These are phyloP conservation scores for Parazoanthus atlanticus DNA, from an alignment of 92 coral and sea anemone genomes.

Conservation along the genomic window DNA sequence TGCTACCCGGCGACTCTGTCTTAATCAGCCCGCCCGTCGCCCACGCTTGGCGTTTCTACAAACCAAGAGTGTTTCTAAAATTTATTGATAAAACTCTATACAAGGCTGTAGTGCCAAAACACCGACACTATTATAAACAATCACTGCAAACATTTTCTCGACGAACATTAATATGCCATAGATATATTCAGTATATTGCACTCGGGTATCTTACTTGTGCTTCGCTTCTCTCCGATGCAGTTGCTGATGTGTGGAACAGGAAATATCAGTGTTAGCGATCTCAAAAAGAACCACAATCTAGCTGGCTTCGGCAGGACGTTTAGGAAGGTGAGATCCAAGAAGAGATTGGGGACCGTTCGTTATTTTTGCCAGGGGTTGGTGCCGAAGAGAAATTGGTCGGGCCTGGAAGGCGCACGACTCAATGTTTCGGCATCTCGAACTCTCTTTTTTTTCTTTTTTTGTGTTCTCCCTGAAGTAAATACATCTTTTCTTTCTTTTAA, in stretches of 20 bases:
- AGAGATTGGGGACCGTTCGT: too few relatives aligned
- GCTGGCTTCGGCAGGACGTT: conserved; percentile 43
- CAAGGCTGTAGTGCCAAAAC: background rate
- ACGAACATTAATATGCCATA: background rate
- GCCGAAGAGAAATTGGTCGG: too few relatives aligned
- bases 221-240: conserved; percentile 43
- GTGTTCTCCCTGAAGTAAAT: too few relatives aligned
- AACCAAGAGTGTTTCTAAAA: background rate
- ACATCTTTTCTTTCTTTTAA: too few relatives aligned
- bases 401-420: too few relatives aligned
- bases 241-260: conserved; percentile 97
- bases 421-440: too few relatives aligned
- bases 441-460: too few relatives aligned
- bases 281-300: conserved; percentile 69
- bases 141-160: background rate
- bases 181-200: background rate
- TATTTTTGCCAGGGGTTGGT: too few relatives aligned
- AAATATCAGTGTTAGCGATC: conserved; percentile 84
- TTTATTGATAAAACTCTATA: too few relatives aligned
- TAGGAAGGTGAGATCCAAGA: conserved; percentile 65
- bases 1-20: too few relatives aligned
- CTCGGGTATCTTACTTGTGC: background rate
- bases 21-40: background rate
- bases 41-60: background rate
- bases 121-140: background rate